phyloP scores from a whole-genome alignment of 2,797 vertebrate genomes.

The Scleropages formosus region DNA sequence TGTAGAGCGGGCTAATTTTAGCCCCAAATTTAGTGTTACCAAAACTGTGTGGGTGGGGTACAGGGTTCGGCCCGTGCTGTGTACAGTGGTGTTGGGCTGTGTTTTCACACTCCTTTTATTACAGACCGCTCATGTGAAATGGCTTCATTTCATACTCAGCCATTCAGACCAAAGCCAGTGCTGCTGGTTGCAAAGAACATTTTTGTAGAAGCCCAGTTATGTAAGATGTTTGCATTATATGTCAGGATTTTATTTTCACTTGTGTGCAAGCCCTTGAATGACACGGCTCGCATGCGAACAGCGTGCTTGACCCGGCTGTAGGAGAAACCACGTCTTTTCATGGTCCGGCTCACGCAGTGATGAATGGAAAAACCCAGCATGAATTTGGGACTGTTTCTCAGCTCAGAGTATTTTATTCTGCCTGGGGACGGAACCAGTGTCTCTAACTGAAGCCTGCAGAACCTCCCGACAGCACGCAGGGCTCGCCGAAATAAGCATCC shows the following conservation, averaged over 20 bases:
- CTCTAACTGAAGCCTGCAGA: too few relatives aligned
- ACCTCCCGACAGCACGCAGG: too few relatives aligned
- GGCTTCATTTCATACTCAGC: constrained; percentile 69
- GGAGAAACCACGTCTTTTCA: too few relatives aligned
- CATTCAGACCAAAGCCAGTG: constrained; percentile 61
- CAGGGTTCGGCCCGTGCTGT: constrained; percentile 60
- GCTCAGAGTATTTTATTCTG: too few relatives aligned
- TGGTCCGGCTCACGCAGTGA: too few relatives aligned
- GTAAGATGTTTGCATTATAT: background rate
- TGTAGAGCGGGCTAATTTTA: constrained; percentile 78
- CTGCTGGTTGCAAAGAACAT: constrained; percentile 51
- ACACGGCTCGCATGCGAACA: too few relatives aligned
- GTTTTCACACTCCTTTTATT: constrained; percentile 80
- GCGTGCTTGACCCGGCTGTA: too few relatives aligned
- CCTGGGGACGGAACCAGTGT: too few relatives aligned
- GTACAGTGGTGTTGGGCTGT: constrained; percentile 70
- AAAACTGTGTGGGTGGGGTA: constrained; percentile 79
- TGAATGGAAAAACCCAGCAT: too few relatives aligned
- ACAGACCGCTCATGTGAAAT: constrained; percentile 72
- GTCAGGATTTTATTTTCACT: background rate
- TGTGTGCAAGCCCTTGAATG: too few relatives aligned
- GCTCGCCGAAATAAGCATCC: too few relatives aligned
- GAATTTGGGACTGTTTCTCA: too few relatives aligned
- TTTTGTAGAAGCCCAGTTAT: constrained; percentile 41
- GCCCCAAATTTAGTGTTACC: constrained; percentile 77